phyloP scores from a whole-genome alignment of 2,797 vertebrate species.

The Mus caroli region DNA sequence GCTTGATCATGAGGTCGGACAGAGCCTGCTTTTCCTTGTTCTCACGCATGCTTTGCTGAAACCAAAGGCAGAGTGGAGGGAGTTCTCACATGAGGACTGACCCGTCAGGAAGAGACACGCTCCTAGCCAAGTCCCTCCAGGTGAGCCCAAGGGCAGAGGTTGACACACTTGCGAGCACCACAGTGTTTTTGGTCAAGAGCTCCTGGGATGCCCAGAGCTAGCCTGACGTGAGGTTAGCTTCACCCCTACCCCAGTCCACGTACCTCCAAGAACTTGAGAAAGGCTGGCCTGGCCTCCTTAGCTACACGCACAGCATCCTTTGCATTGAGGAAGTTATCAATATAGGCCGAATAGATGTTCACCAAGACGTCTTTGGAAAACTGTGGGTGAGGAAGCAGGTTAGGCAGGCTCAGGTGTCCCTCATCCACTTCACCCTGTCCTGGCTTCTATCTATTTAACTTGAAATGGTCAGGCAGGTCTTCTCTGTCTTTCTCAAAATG shows the following conservation, averaged over 20 bases:
- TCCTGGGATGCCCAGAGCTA: background rate
- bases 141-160: background rate
- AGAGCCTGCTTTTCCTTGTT: conserved; percentile 99
- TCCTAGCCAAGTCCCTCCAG: background rate
- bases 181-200: background rate
- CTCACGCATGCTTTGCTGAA: conserved; percentile 98
- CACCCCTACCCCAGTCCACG: background rate
- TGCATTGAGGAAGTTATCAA: conserved; percentile 99
- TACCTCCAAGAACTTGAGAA: conserved; percentile 99
- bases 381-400: conserved; percentile 85
- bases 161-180: background rate
- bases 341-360: conserved; percentile 98
- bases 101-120: background rate
- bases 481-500: background rate
- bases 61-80: background rate
- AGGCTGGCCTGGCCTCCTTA: conserved; percentile 97
- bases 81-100: background rate
- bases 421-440: background rate
- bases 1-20: conserved; percentile 99
- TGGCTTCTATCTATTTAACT: background rate
- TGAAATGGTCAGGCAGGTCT: background rate
- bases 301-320: conserved; percentile 98
- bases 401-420: background rate
- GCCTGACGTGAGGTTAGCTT: background rate
- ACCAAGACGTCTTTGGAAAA: conserved; percentile 98